Evolutionary conservation across 2,888 invertebrate genomes (phyloP).

Genomic region (Oligia strigilis): DNA sequence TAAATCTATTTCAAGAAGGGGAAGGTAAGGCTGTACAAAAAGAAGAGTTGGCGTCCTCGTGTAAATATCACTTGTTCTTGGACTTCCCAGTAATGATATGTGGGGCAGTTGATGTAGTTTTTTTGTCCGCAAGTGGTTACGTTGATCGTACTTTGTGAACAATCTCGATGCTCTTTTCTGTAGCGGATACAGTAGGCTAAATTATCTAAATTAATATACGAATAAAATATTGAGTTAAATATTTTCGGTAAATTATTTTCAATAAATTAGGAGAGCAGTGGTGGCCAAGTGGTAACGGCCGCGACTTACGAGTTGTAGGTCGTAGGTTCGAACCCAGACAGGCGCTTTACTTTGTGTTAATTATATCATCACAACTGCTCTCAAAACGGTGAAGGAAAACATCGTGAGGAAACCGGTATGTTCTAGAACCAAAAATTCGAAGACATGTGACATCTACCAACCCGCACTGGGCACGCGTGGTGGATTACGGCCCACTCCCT

Average conservation of each 20-base stretch:
- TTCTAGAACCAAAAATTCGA: no score
- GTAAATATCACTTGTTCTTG: slow-evolving; percentile 82
- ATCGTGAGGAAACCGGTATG: no score
- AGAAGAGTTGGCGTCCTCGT: slow-evolving; percentile 84
- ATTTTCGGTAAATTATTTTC: neutral
- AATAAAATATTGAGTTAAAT: neutral
- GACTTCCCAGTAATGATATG: slow-evolving; percentile 73
- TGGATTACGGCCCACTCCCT: no score
- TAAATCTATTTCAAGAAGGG: slow-evolving; percentile 56
- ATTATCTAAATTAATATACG: neutral
- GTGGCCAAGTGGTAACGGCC: no score
- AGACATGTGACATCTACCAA: no score
- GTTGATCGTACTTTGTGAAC: neutral
- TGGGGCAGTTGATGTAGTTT: slow-evolving; percentile 57
- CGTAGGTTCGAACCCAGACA: no score
- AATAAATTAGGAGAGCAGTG: no score
- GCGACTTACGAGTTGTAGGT: no score
- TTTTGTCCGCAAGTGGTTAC: slow-evolving; percentile 39
- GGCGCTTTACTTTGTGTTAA: no score
- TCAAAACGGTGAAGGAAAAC: no score
- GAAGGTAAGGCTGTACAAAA: slow-evolving; percentile 70
- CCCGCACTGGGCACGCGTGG: no score
- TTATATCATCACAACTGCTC: no score
- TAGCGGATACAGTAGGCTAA: neutral
- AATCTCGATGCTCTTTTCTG: slow-evolving; percentile 45